Base-by-base conservation (phyloP, 2,113 vertebrate genomes). In the Cacatua alba region DNA sequence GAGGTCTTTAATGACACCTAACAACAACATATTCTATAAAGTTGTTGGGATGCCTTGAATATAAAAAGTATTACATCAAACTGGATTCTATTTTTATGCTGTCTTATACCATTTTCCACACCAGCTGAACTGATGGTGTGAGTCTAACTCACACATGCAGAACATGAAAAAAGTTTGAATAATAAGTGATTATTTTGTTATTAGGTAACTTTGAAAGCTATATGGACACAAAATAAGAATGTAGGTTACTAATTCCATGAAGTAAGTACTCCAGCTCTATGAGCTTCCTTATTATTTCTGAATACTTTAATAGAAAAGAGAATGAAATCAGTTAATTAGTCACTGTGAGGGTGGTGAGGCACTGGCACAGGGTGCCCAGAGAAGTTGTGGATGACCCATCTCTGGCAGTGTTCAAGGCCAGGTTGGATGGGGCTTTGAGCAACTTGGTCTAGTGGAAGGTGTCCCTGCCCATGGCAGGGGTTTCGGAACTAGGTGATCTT, bases 221-320 rank as follows among this genome's bases (percentile, higher is more conserved):
- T 25, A 72, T 20, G 35, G 35, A 92, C 88, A 81, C 82, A 65
- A 83, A 89, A 86, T 86, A 86, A 79, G 28, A 53, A 75, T 26
- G 18, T 85, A 37, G 94, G 86, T 94, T 93, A 90, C 26, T 78
- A 39, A 57, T 65, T 79, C 13, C 35, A 41, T 90, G n/a, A 90
- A 75, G 59, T 49, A 88, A 77, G 55, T 52, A 88, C 8, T 72
- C n/a, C 48, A 78, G 51, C 63, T 72, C 28, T 90, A 44, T 74
- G 28, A 70, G 67, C 11, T 97, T 96, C 70, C 41, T 41, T 41
- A 41, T 41, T 83, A 91, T 97, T 97, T 92, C 55, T 97, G 75
- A 82, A 87, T 85, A 79, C 49, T 88, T 44, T 71, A 83, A 94
- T 53, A 85, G 67, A 88, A 96, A 96, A 94, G 53, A 46, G 31